phyloP scores from a whole-genome alignment of 1,140 invertebrate genomes.

The Maniola jurtina region DNA sequence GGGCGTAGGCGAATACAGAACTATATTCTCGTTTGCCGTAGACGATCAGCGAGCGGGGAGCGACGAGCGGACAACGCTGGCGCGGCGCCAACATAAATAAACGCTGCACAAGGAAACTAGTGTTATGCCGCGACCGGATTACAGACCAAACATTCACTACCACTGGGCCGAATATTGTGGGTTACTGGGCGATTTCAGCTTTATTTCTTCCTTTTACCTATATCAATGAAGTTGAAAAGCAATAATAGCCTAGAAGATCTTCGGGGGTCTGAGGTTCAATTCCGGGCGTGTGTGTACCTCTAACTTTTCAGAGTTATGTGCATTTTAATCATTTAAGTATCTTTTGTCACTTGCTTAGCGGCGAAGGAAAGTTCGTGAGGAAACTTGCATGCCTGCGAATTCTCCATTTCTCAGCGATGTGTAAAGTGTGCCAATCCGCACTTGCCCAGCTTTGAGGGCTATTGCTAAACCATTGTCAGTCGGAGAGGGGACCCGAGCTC shows the following conservation, averaged over 20 bases:
- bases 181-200: constrained; percentile 65
- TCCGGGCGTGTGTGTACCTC: too few relatives aligned
- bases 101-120: constrained; percentile 77
- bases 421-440: too few relatives aligned
- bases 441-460: too few relatives aligned
- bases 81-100: constrained; percentile 71
- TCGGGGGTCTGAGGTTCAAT: too few relatives aligned
- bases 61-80: constrained; percentile 70
- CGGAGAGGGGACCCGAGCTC: too few relatives aligned
- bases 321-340: too few relatives aligned
- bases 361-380: too few relatives aligned
- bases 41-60: constrained; percentile 49
- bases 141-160: constrained; percentile 76
- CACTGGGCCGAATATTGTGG: constrained; percentile 74
- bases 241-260: neutral
- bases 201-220: constrained; percentile 27
- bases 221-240: neutral
- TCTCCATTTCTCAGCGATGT: too few relatives aligned
- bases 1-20: constrained; percentile 59
- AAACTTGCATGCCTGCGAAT: too few relatives aligned
- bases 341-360: too few relatives aligned
- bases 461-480: too few relatives aligned
- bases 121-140: constrained; percentile 76
- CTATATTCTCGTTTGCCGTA: constrained; percentile 62
- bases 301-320: too few relatives aligned